Evolutionary conservation across 2,888 invertebrate species (phyloP), one percentile per base, ranked within the genome.

Genomic region (Perdita meconis): DNA sequence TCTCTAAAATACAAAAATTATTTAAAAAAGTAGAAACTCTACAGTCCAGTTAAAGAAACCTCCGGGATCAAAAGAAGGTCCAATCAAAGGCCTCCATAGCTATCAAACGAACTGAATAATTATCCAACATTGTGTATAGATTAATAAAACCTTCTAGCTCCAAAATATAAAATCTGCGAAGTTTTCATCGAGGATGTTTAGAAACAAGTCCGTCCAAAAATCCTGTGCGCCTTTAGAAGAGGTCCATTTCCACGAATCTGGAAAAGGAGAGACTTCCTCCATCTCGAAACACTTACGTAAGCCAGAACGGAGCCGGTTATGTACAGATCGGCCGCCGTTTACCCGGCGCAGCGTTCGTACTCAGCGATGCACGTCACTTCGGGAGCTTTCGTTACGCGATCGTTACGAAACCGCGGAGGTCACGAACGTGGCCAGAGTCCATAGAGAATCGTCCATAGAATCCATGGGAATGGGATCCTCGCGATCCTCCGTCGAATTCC

Each of bases 401-500:
- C 65, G 70, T 78, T 78, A 64, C 70, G 75, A 78, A 78, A 78
- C 63, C 60, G 47, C 63, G 74, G 75, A 78, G 75, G 78, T 75
- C 75, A 67, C 66, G 70, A 78, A 47, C 68, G 55, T 67, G 42
- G 10, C 36, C 50, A 12, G 51, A 24, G n/a, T n/a, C n/a, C n/a
- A n/a, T n/a, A n/a, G n/a, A n/a, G n/a, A n/a, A n/a, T n/a, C 63
- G 19, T 44, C 12, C 22, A n/a, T 24, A 22, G 40, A 47, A 47
- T 47, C 47, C 47, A 47, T 47, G 22, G 36, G 36, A 55, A 16
- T 36, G n/a, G n/a, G 8, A n/a, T 13, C n/a, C 2, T 3, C 12
- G 5, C 2, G 30, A 30, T 2, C 30, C 30, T 30, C 30, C 6
- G 30, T 4, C 30, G 30, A 30, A 30, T 30, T 30, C 30, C 30